Evolutionary conservation across 2,113 vertebrate species (phyloP).

Genomic region (Parus major): DNA sequence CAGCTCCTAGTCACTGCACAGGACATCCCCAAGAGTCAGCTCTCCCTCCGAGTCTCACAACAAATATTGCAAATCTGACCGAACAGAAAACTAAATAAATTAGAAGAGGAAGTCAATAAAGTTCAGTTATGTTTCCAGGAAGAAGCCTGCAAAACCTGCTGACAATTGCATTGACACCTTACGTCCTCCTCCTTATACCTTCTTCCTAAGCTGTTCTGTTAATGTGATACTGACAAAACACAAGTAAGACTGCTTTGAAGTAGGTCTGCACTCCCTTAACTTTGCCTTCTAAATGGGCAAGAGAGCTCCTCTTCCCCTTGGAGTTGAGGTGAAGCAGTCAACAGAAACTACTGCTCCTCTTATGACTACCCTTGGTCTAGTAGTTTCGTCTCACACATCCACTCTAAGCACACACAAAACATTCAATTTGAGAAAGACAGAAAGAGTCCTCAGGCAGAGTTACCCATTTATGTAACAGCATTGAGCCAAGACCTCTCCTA

Average conservation of each 20-base stretch:
- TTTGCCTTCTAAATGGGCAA: not conserved
- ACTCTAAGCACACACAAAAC: not conserved
- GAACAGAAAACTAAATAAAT: not conserved
- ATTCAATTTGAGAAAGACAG: not conserved
- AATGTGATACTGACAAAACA: not conserved
- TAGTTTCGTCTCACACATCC: not conserved
- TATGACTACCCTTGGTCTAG: not conserved
- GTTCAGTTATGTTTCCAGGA: not conserved
- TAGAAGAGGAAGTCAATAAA: not conserved
- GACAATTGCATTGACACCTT: not conserved
- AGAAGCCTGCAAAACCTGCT: not conserved
- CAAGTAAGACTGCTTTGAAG: not conserved
- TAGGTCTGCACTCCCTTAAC: not conserved
- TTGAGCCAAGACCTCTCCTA: rapidly evolving
- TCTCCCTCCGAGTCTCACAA: not conserved
- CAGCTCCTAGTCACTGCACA: not conserved
- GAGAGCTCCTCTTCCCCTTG: not conserved
- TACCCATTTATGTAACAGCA: not conserved
- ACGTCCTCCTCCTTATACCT: not conserved
- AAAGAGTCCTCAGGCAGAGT: not conserved
- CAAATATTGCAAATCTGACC: not conserved
- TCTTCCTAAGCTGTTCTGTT: not conserved
- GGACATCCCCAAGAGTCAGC: not conserved
- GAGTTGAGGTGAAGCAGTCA: not conserved
- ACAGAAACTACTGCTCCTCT: not conserved